phyloP scores from a whole-genome alignment of 2,888 invertebrate species.

The Syrphus vitripennis region DNA sequence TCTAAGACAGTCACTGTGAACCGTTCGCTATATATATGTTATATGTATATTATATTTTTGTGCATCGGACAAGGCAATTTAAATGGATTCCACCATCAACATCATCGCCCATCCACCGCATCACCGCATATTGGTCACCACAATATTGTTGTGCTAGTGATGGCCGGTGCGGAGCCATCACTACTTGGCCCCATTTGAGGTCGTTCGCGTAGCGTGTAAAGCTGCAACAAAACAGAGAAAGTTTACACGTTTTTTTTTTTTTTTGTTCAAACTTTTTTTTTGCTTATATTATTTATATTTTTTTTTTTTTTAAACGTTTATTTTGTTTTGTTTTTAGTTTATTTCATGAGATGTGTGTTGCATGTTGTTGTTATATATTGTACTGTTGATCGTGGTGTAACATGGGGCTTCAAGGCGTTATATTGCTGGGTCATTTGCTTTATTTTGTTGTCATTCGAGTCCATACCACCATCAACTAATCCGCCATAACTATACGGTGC shows the following conservation, averaged over 20 bases:
- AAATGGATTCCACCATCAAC: conserved; percentile 55
- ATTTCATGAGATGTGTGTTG: conserved; percentile 57
- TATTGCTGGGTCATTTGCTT: conserved; percentile 68
- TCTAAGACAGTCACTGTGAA: conserved; percentile 14
- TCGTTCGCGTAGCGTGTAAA: conserved; percentile 68
- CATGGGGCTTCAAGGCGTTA: conserved; percentile 70
- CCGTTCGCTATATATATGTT: no score
- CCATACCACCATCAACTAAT: background rate
- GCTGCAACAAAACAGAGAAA: conserved; percentile 66
- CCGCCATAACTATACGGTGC: background rate
- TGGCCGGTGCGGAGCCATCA: conserved; percentile 43
- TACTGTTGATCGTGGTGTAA: conserved; percentile 50
- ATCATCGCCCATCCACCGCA: background rate
- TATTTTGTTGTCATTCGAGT: conserved; percentile 23
- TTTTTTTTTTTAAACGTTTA: conserved; percentile 1
- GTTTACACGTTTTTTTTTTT: conserved; percentile 56
- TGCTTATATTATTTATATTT: background rate
- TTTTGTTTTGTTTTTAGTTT: conserved; percentile 29
- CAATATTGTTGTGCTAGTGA: background rate
- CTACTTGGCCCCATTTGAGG: conserved; percentile 67
- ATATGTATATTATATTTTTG: conserved; percentile 36
- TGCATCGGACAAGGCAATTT: conserved; percentile 63
- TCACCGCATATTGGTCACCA: background rate
- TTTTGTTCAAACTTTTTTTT: background rate
- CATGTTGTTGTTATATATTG: conserved; percentile 47